phyloP scores from a whole-genome alignment of 2,888 invertebrate genomes.

The Dynastes maya region DNA sequence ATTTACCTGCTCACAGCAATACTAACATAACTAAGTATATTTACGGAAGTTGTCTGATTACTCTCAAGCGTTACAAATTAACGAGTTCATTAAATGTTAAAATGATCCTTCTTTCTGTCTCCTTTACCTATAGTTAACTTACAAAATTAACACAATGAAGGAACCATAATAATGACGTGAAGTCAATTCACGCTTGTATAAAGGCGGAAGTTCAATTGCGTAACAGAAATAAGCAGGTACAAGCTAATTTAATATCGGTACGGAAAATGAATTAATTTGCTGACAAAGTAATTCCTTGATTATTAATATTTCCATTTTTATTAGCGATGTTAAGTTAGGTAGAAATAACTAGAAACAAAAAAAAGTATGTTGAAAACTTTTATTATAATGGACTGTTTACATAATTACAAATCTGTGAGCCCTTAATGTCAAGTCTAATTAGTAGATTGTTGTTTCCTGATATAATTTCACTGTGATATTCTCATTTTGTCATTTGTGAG shows the following conservation, averaged over 20 bases:
- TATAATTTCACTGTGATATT: too few relatives aligned
- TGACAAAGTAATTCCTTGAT: not conserved
- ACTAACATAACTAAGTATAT: not conserved
- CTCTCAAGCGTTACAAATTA: constrained; percentile 39
- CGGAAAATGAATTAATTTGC: constrained; percentile 19
- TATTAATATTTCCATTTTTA: not conserved
- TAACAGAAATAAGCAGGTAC: constrained; percentile 19
- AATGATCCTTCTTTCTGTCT: not conserved
- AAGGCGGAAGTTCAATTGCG: not conserved
- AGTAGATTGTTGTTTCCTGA: too few relatives aligned
- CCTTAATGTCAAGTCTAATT: too few relatives aligned
- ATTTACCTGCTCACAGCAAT: not conserved
- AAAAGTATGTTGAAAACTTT: not conserved
- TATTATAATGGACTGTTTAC: too few relatives aligned
- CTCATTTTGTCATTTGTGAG: too few relatives aligned
- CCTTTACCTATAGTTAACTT: not conserved
- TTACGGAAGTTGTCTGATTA: constrained; percentile 32
- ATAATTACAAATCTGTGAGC: too few relatives aligned
- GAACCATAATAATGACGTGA: constrained; percentile 8
- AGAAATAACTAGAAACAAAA: not conserved
- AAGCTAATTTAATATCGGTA: constrained; percentile 17
- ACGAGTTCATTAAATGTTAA: constrained; percentile 38
- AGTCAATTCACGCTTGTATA: not conserved
- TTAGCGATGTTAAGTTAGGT: not conserved
- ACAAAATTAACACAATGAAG: not conserved